These are phyloP conservation scores for Rhodophaea formosa DNA, from an alignment of 2,888 invertebrate species.

Conservation along the genomic window DNA sequence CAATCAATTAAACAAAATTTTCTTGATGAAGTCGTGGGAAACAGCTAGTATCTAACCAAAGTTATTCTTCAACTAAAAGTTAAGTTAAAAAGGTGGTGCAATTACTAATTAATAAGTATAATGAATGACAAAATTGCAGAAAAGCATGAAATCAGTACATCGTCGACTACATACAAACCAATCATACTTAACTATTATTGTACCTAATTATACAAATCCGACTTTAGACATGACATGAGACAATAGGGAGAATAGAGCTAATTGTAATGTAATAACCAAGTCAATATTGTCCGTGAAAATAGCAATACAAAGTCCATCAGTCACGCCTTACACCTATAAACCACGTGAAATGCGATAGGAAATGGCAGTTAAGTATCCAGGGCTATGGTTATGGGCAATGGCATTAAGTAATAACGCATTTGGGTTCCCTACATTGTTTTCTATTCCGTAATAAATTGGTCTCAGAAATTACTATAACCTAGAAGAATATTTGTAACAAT, in stretches of 20 bases:
- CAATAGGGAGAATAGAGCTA: slow-evolving; percentile 22
- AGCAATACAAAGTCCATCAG: slow-evolving; percentile 28
- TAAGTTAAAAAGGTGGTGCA: too few relatives aligned
- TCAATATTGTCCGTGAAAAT: slow-evolving; percentile 27
- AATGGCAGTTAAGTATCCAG: background rate
- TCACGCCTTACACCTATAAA: slow-evolving; percentile 28
- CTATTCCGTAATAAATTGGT: too few relatives aligned
- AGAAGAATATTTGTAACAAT: too few relatives aligned
- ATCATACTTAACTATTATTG: background rate
- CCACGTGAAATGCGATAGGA: background rate
- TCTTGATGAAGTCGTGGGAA: too few relatives aligned
- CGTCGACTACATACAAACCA: background rate
- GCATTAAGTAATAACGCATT: too few relatives aligned
- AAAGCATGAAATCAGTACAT: background rate
- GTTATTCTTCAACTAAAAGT: too few relatives aligned
- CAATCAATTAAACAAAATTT: too few relatives aligned
- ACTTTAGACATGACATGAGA: slow-evolving; percentile 17
- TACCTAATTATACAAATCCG: background rate
- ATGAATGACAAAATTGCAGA: too few relatives aligned
- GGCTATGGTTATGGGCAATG: background rate
- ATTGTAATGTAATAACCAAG: slow-evolving; percentile 29
- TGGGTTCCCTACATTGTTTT: too few relatives aligned
- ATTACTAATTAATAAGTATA: too few relatives aligned
- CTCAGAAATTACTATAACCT: too few relatives aligned
- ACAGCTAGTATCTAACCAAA: too few relatives aligned